Percentiles rank a stretch among this genome's conserved stretches.
These are phyloP conservation scores for Rhaphigaster nebulosa DNA, from an alignment of 2,888 invertebrate genomes.

Conservation along the genomic window DNA sequence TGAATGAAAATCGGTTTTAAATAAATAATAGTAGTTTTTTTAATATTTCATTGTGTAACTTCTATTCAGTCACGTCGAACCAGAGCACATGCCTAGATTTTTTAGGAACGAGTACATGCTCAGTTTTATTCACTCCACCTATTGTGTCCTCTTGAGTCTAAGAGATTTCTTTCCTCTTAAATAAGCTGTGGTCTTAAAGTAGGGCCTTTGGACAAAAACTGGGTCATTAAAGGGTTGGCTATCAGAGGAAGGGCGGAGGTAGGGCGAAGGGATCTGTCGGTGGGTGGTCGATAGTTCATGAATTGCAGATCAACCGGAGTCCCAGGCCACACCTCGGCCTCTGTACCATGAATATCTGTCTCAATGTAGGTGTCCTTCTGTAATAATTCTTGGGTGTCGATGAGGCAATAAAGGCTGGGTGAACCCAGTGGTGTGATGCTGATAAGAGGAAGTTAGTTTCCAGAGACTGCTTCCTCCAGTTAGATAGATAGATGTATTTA, in stretches of 20 bases:
- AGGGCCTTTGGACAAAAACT: background rate
- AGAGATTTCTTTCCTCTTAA: background rate
- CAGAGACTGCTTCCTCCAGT: too few relatives aligned
- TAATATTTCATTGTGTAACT: too few relatives aligned
- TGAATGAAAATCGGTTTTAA: too few relatives aligned
- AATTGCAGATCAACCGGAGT: conserved; percentile 6
- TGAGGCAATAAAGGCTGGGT: background rate
- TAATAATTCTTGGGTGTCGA: background rate
- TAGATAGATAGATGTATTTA: too few relatives aligned
- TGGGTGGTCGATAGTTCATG: background rate
- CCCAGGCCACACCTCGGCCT: background rate
- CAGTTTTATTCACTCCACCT: too few relatives aligned
- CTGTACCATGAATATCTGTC: background rate
- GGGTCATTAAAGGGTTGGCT: background rate
- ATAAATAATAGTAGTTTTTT: too few relatives aligned
- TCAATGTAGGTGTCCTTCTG: background rate
- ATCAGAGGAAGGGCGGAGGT: background rate
- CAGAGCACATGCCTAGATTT: too few relatives aligned
- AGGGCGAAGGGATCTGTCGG: background rate
- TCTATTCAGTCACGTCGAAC: too few relatives aligned
- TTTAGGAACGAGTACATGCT: too few relatives aligned
- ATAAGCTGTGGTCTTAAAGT: background rate
- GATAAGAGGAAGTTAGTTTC: too few relatives aligned
- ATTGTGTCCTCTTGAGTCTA: background rate
- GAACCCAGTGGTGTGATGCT: background rate